Conservation (phyloP, 2,888 invertebrate genomes). For the Ophioninae sp. region DNA sequence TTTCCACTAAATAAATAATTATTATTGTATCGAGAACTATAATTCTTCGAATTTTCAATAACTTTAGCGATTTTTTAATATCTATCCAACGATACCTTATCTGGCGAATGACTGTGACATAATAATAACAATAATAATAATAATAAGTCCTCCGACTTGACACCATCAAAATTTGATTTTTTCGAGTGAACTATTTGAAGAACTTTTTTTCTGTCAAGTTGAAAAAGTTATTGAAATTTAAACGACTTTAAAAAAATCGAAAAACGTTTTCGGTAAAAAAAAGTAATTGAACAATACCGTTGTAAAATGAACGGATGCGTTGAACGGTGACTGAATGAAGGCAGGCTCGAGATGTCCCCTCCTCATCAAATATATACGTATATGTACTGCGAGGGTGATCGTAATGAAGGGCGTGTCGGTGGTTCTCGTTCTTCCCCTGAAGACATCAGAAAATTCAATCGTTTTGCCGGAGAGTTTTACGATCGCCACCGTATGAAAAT, state of each 20-base stretch:
- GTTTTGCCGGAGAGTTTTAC: slow-evolving; percentile 32
- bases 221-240: neutral
- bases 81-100: too few relatives aligned
- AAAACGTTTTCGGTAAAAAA: neutral
- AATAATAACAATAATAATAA: too few relatives aligned
- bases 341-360: neutral
- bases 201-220: neutral
- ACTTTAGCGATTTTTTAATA: too few relatives aligned
- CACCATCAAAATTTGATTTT: neutral
- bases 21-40: too few relatives aligned
- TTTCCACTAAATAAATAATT: too few relatives aligned
- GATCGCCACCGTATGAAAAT: slow-evolving; percentile 3
- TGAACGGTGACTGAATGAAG: neutral
- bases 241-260: neutral
- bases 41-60: too few relatives aligned
- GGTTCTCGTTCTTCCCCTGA: slow-evolving; percentile 1
- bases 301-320: neutral
- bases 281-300: neutral
- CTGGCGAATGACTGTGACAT: too few relatives aligned
- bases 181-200: neutral
- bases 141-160: too few relatives aligned
- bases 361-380: neutral
- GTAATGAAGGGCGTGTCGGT: slow-evolving; percentile 34
- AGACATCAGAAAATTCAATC: slow-evolving; percentile 41
- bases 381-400: slow-evolving; percentile 13